phyloP scores from a whole-genome alignment of 1,140 invertebrate genomes.

The Lepidurus couesii region DNA sequence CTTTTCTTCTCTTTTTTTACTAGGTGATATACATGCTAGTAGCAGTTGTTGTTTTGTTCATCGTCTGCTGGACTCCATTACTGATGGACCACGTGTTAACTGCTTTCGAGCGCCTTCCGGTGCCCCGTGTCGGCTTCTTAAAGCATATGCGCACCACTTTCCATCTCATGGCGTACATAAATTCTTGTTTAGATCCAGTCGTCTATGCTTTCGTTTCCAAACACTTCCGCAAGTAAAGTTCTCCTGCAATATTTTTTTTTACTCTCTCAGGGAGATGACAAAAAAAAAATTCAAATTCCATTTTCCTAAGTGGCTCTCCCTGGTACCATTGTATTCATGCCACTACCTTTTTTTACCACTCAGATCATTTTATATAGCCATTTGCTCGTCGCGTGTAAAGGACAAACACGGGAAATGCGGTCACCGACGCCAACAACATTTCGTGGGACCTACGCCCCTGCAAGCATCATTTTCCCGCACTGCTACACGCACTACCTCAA shows the following conservation, averaged over 20 bases:
- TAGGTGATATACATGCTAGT: slow-evolving; percentile 68
- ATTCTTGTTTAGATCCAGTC: slow-evolving; percentile 70
- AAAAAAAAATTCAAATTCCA: slow-evolving; percentile 23
- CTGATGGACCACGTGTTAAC: slow-evolving; percentile 61
- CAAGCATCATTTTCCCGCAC: slow-evolving; percentile 7
- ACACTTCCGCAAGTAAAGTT: slow-evolving; percentile 54
- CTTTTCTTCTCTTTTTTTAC: slow-evolving; percentile 31
- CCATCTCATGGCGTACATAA: slow-evolving; percentile 61
- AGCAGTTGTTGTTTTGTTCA: slow-evolving; percentile 61
- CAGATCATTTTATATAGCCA: background rate
- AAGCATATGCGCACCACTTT: slow-evolving; percentile 60
- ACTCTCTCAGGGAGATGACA: background rate
- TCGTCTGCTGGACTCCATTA: slow-evolving; percentile 61
- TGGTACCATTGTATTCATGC: slow-evolving; percentile 9
- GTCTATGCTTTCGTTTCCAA: slow-evolving; percentile 76
- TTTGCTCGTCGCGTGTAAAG: background rate
- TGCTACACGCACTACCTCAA: background rate
- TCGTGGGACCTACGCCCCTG: background rate
- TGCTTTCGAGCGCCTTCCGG: slow-evolving; percentile 52
- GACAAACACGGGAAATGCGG: background rate
- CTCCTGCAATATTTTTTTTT: background rate
- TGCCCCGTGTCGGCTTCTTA: slow-evolving; percentile 46
- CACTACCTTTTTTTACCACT: background rate
- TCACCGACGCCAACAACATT: slow-evolving; percentile 3
- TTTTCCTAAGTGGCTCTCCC: slow-evolving; percentile 17